Percentiles rank a stretch among this genome's conserved stretches.
Evolutionary conservation across 1,140 invertebrate genomes (phyloP).

Genomic region (Pteromalus puparum): DNA sequence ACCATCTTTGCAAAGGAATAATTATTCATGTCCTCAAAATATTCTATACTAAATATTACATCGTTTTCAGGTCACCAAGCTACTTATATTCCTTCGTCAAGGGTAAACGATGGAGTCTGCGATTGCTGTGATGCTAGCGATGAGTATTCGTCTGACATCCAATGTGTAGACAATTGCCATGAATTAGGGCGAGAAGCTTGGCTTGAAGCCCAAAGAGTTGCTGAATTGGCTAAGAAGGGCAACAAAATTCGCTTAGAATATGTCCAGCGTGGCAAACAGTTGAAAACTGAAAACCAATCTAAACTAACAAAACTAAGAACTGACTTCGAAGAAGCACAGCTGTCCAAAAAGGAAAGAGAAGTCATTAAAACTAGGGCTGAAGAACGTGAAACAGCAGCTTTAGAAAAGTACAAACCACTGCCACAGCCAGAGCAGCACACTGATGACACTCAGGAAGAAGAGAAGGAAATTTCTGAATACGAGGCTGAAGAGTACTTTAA

Average conservation of each 20-base stretch:
- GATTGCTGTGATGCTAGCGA: conserved; percentile 99
- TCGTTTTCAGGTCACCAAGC: conserved; percentile 49
- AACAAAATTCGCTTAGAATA: conserved; percentile 86
- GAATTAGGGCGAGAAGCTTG: conserved; percentile 88
- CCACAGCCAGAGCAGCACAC: conserved; percentile 77
- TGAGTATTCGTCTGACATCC: conserved; percentile 82
- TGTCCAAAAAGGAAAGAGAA: conserved; percentile 84
- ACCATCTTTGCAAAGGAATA: background rate
- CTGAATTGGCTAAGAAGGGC: conserved; percentile 86
- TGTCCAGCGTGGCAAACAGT: conserved; percentile 84
- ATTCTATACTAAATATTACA: background rate
- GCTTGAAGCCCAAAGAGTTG: conserved; percentile 83
- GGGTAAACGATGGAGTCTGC: conserved; percentile 98
- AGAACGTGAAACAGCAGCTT: conserved; percentile 82
- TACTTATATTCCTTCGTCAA: conserved; percentile 87
- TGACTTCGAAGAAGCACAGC: conserved; percentile 84
- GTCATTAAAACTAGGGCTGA: conserved; percentile 83
- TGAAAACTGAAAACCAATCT: conserved; percentile 83
- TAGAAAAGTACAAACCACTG: conserved; percentile 85
- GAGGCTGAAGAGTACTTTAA: conserved; percentile 85
- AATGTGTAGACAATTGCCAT: conserved; percentile 87
- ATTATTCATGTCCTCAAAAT: background rate
- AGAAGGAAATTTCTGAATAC: conserved; percentile 76
- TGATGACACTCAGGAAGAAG: conserved; percentile 75
- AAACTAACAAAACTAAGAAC: conserved; percentile 82